These are phyloP conservation scores for Musca vetustissima DNA, from an alignment of 1,140 invertebrate genomes.

Conservation along the genomic window DNA sequence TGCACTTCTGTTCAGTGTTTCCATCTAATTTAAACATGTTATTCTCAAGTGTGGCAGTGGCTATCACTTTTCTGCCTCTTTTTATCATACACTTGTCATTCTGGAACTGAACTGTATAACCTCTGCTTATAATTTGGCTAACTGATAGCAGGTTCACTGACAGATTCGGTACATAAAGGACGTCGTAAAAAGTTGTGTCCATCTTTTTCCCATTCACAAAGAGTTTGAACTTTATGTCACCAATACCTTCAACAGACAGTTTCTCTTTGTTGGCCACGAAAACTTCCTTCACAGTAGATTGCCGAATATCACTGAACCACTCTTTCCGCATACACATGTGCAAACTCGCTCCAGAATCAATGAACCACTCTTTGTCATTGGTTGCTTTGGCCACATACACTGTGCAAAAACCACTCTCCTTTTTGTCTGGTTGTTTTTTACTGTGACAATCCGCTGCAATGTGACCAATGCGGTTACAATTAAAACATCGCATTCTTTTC, in stretches of 20 bases:
- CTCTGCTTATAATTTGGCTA: not conserved
- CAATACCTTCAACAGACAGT: not conserved
- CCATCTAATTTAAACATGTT: not conserved
- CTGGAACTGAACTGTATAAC: not conserved
- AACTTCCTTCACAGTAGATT: not conserved
- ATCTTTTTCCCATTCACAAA: not conserved
- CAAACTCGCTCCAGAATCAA: not conserved
- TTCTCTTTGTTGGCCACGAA: not conserved
- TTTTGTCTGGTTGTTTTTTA: not conserved
- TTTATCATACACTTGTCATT: not conserved
- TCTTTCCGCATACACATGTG: not conserved
- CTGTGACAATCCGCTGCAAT: not conserved
- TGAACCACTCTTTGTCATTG: not conserved
- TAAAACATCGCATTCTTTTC: slow-evolving; percentile 9
- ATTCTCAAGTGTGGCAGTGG: not conserved
- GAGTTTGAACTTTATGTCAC: not conserved
- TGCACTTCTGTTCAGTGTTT: not conserved
- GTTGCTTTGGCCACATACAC: not conserved
- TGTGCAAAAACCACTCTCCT: slow-evolving; percentile 1
- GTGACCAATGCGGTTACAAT: slow-evolving; percentile 1
- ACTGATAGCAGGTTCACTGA: not conserved
- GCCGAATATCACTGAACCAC: not conserved
- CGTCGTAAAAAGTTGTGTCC: not conserved
- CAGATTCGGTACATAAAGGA: not conserved
- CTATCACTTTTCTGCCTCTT: not conserved